Base-by-base conservation (phyloP, 2,888 invertebrate species). In the Lepidochrysops patricia region DNA sequence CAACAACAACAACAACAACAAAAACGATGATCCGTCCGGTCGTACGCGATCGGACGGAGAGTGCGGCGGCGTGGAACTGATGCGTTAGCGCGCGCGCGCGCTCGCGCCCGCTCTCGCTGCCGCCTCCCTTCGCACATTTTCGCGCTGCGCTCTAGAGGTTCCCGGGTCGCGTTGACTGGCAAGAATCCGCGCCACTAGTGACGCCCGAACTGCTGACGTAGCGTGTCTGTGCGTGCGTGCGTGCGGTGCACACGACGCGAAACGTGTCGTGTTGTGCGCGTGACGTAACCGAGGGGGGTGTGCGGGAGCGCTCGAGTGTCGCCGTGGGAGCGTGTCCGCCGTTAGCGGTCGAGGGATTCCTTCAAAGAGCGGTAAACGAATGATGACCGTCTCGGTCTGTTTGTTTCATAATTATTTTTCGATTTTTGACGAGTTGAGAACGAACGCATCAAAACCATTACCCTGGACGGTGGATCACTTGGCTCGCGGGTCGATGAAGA, bases 401-500 rank as follows among this genome's bases (percentile, higher is more conserved):
- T 37, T 37, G 37, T 37, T 37, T 15, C 0, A 37, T 19, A 37
- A 15, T 1, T 0, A 15, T 13, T 6, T 29, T 6, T 37, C 13
- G n/a, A 37, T 37, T 37, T 37, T 37, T 58, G 19, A 57, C 35
- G 37, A 15, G 1, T 37, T 12, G 13, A 1, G 92, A 12, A 59
- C n/a, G n/a, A n/a, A n/a, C n/a, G n/a, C n/a, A n/a, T 7, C 15
- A 19, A 68, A 71, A 72, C 63, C 32, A 79, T 70, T 75, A 85
- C 84, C 80, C 82, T 84, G 79, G 77, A 76, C 84, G 84, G 85
- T 82, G 90, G 89, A 90, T 90, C 90, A 89, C 90, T 90, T 83
- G 90, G 89, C 88, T 90, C 89, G 85, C 85, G 86, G 80, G 82
- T 90, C 90, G 90, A 90, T 90, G 90, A 90, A 91, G 89, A 90